Evolutionary conservation across 2,797 vertebrate genomes (phyloP).

Genomic region (Tauraco hartlaubi): DNA sequence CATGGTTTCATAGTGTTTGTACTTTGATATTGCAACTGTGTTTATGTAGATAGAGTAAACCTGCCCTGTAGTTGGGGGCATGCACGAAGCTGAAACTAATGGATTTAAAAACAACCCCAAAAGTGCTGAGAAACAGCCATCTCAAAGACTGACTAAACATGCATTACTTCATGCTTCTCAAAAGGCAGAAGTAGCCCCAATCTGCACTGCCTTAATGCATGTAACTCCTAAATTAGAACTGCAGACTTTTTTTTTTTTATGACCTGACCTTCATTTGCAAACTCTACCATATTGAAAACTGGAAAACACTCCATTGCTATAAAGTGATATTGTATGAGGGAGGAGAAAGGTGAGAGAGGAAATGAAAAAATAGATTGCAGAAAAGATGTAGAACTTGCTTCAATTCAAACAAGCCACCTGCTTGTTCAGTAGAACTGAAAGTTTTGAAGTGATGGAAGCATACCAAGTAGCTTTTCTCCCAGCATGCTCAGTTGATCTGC

Average conservation of each 20-base stretch:
- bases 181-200: not conserved
- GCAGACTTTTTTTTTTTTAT: not conserved
- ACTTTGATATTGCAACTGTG: not conserved
- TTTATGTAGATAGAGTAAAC: not conserved
- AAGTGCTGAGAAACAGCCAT: not conserved
- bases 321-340: not conserved
- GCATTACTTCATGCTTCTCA: not conserved
- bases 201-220: not conserved
- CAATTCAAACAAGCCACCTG: not conserved
- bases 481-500: slow-evolving; percentile 95
- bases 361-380: not conserved
- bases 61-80: not conserved
- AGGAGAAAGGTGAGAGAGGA: not conserved
- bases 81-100: not conserved
- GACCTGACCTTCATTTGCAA: not conserved
- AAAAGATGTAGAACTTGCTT: not conserved
- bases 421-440: not conserved
- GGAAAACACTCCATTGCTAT: not conserved
- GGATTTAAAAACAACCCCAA: not conserved
- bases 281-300: not conserved
- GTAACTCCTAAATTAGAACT: not conserved
- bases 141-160: not conserved
- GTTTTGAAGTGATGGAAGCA: not conserved
- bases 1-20: not conserved
- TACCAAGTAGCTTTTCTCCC: slow-evolving; percentile 94